These are phyloP conservation scores for Cheilosia impressa DNA, from an alignment of 2,888 invertebrate species.

Conservation along the genomic window DNA sequence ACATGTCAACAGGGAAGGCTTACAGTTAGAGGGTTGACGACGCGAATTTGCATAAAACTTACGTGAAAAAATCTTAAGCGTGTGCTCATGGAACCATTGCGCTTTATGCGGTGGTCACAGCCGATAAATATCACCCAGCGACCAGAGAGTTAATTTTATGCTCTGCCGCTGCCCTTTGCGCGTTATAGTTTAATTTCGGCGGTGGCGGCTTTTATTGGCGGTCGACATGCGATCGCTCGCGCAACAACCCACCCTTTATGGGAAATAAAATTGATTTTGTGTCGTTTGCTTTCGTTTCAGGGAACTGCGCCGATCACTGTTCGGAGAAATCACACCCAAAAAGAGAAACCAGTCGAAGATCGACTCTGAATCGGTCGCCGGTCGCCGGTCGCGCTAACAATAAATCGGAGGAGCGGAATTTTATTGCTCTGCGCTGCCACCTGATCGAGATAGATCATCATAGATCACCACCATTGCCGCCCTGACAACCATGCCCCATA, in stretches of 20 bases:
- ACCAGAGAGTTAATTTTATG: constrained; percentile 70
- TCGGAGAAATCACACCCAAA: constrained; percentile 48
- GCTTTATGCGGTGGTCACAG: constrained; percentile 78
- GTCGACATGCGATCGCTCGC: constrained; percentile 62
- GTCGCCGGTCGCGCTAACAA: constrained; percentile 69
- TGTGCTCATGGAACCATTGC: constrained; percentile 78
- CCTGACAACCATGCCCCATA: constrained; percentile 73
- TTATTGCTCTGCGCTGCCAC: constrained; percentile 64
- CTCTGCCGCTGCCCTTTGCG: constrained; percentile 52
- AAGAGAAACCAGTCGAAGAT: neutral
- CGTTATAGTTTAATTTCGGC: constrained; percentile 16
- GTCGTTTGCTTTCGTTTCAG: constrained; percentile 40
- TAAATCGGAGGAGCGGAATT: constrained; percentile 66
- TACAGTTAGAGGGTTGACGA: neutral
- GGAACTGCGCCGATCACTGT: constrained; percentile 21
- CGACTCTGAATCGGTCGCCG: constrained; percentile 45
- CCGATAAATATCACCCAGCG: constrained; percentile 73
- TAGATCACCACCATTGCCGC: constrained; percentile 71
- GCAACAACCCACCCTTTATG: constrained; percentile 36
- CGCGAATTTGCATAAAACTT: constrained; percentile 65
- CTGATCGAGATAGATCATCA: constrained; percentile 9
- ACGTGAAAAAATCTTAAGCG: constrained; percentile 75
- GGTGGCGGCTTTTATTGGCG: constrained; percentile 64
- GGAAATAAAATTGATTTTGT: constrained; percentile 39
- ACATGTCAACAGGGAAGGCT: constrained; percentile 57